Evolutionary conservation across 2,797 vertebrate genomes (phyloP), one percentile per base, ranked within the genome.

Genomic region (Telmatherina bonti): DNA sequence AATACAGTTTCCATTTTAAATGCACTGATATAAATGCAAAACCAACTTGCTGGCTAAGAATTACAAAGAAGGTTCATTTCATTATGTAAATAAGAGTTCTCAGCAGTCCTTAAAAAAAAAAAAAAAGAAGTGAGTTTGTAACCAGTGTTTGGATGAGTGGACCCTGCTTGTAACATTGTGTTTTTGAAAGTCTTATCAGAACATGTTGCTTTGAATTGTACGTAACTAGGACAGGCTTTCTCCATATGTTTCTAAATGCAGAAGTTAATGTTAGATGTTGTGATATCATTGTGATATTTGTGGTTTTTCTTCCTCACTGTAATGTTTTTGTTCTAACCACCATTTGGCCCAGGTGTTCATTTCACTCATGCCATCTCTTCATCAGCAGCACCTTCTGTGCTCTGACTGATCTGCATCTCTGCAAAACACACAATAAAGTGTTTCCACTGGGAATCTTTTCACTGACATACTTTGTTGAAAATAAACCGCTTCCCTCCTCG

Each of bases 1-100:
- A 88, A 91, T 85, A 88, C 79, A 81, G 77, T 90, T 84, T 85
- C 61, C 81, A 81, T 87, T 89, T 79, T 92, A 84, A 81, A 87
- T 84, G 72, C 57, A 63, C 58, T 74, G 53, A 88, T 82, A 80
- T 76, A 76, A 86, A 88, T 84, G 72, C 10, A 74, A 78, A 86
- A 83, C 82, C 72, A 79, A 83, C 64, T 85, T 66, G 54, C 78
- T 88, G 81, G 85, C 81, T 83, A 64, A 49, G 47, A 63, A 74
- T 79, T 75, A 69, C 52, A 84, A 84, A 47, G 24, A 59, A 15
- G 29, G 54, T 65, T 84, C 29, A 84, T 85, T 86, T 81, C 38
- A 86, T 88, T 85, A 86, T 67, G 60, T 78, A 67, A 76, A 83
- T 52, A 82, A 67, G 24, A 41, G 63, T 65, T 76, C 67, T 76